Evolutionary conservation across 2,113 vertebrate genomes (phyloP).

Genomic region (Uropsilus gracilis): DNA sequence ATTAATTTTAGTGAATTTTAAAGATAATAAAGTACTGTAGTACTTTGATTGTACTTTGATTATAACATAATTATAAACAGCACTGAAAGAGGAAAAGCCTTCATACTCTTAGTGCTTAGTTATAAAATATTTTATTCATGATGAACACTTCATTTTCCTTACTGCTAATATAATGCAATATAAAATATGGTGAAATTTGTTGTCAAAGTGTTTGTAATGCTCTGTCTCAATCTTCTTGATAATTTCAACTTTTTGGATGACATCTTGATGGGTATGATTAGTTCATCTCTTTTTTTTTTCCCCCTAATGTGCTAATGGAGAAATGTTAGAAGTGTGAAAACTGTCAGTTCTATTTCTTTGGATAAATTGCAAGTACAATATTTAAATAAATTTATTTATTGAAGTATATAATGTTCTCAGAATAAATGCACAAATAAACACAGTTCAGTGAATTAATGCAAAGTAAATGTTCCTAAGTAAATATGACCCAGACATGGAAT

Average conservation of each 20-base stretch:
- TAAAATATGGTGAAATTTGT: not conserved
- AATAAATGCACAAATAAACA: not conserved
- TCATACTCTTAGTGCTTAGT: not conserved
- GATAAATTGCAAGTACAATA: not conserved
- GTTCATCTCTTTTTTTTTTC: not conserved
- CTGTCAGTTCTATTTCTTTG: not conserved
- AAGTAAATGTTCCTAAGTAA: not conserved
- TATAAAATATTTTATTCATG: slow-evolving; percentile 26
- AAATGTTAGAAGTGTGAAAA: slow-evolving; percentile 39
- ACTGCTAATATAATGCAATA: not conserved
- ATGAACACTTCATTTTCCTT: not conserved
- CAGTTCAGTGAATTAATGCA: not conserved
- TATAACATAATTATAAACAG: slow-evolving; percentile 2
- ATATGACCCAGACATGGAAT: not conserved
- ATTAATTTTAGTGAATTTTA: slow-evolving; percentile 20
- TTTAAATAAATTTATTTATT: slow-evolving; percentile 1
- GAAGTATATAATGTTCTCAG: not conserved
- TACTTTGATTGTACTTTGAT: not conserved
- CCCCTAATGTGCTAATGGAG: not conserved
- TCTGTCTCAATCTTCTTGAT: slow-evolving; percentile 44
- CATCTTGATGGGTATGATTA: not conserved
- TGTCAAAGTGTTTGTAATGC: not conserved
- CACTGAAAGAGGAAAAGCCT: not conserved
- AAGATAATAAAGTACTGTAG: not conserved
- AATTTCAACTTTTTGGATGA: slow-evolving; percentile 39